Evolutionary conservation across 2,797 vertebrate species (phyloP), one percentile per base, ranked within the genome.

Genomic region (Chelon labrosus): DNA sequence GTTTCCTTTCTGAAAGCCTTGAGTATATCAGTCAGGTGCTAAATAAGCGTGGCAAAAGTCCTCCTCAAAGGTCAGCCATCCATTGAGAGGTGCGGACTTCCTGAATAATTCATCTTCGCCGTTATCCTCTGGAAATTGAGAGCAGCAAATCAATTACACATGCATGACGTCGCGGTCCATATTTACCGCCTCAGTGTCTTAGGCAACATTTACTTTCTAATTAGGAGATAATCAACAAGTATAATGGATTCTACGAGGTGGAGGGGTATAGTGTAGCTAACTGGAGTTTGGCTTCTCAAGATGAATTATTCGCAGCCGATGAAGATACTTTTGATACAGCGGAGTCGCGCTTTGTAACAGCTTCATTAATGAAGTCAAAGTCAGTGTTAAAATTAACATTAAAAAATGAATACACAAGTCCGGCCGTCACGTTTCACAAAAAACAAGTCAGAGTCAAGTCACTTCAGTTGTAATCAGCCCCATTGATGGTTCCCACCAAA

Each of bases 141-240:
- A 74, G 84, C 85, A 65, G 77, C 62, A 84, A 91, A 91, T 90
- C 87, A 82, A 88, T 90, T 86, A 63, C 67, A 64, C 83, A 65
- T 38, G 70, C 83, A 61, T 50, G 64, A 38, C 75, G 11, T 63
- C 65, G 8, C 60, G 9, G 75, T 82, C 83, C 71, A 17, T 75
- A 83, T 87, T 85, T 82, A 79, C 74, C 31, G 56, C 73, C 65
- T 60, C 72, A 14, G 60, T 47, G 71, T 88, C 75, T 84, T 68
- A 27, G 73, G 67, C 70, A 83, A 82, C 82, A 39, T 85, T 90
- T 85, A 77, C 79, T 73, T 77, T 75, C 70, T 83, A 89, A 91
- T 91, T 88, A 86, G 80, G 42, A 25, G 82, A 75, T 86, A 82
- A 91, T 88, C 84, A 88, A 92, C 81, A 70, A 71, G 58, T 77